Percentiles rank a stretch among this genome's conserved stretches.
Evolutionary conservation across 2,797 vertebrate genomes (phyloP).

Genomic region (Anolis apletophallus): DNA sequence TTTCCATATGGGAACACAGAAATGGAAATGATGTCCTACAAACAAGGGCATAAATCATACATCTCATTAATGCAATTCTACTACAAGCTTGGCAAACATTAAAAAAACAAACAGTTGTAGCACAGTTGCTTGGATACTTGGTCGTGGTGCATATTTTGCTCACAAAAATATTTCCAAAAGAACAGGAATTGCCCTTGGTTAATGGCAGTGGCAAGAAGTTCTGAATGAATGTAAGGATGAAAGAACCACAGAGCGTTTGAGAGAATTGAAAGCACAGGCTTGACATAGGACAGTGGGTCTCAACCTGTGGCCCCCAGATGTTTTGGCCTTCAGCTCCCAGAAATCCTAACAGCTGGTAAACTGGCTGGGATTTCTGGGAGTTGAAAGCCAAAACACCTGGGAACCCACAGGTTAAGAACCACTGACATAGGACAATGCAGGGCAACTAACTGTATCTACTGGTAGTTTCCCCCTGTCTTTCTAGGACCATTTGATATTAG

Average conservation of each 20-base stretch:
- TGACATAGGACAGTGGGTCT: not conserved
- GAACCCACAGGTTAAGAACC: too few relatives aligned
- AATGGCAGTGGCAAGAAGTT: not conserved
- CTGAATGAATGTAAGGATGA: not conserved
- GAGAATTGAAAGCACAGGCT: not conserved
- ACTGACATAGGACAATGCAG: not conserved
- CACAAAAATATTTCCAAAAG: not conserved
- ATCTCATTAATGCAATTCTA: not conserved
- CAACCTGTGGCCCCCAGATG: too few relatives aligned
- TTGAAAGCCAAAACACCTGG: too few relatives aligned
- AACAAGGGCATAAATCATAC: not conserved
- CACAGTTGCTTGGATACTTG: not conserved
- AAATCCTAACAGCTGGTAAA: too few relatives aligned
- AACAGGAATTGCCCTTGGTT: too few relatives aligned
- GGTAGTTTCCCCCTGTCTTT: not conserved
- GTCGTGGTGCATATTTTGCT: not conserved
- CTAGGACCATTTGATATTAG: not conserved
- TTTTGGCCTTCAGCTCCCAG: too few relatives aligned
- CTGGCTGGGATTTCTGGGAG: too few relatives aligned
- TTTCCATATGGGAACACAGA: not conserved
- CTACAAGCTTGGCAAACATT: not conserved
- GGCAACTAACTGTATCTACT: not conserved
- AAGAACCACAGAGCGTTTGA: not conserved
- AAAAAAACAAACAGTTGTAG: not conserved
- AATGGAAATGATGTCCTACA: not conserved